Base-by-base conservation (phyloP, 2,888 invertebrate species). In the Himalopsyche tibetana region DNA sequence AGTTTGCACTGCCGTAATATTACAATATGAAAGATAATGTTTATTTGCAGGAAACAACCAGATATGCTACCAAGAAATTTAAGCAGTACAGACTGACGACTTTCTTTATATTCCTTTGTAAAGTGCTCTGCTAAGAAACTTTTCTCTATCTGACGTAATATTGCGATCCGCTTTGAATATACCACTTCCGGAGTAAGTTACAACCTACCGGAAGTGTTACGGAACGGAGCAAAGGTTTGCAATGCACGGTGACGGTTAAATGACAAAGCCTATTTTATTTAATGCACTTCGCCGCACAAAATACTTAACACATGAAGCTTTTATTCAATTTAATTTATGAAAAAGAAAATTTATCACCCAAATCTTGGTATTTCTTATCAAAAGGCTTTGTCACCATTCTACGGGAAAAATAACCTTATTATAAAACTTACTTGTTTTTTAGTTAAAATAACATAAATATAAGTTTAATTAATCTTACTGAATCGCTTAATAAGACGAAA, bases 121-220 rank as follows among this genome's bases (percentile, higher is more conserved):
- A 63, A 51, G 51, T 63, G 63, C 28, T 63, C n/a, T 28, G 63
- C 19, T 63, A 28, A 3, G 63, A 19, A 63, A 63, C 63, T 63
- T 63, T 63, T 63, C 19, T 63, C 63, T 63, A 63, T 63, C 63
- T 63, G 63, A 28, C 63, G 63, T 63, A 63, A 63, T 63, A 63
- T 63, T 63, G 28, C 63, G 63, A 63, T 63, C 28, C 63, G n/a
- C 19, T 63, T 63, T 63, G 63, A 63, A 63, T 63, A 28, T 28
- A 63, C 63, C 63, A 63, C 63, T 63, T 63, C 63, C 63, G 63
- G 63, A n/a, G 63, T 63, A 28, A 63, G 63, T 63, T 63, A 63
- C 28, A 63, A 63, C 56, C 56, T 56, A 56, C 28, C 63, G 63
- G 63, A 63, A 63, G 63, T 63, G 63, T 63, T 63, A 63, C 63